These are phyloP conservation scores for Lateolabrax maculatus DNA, from an alignment of 2,797 vertebrate genomes.

Conservation along the genomic window DNA sequence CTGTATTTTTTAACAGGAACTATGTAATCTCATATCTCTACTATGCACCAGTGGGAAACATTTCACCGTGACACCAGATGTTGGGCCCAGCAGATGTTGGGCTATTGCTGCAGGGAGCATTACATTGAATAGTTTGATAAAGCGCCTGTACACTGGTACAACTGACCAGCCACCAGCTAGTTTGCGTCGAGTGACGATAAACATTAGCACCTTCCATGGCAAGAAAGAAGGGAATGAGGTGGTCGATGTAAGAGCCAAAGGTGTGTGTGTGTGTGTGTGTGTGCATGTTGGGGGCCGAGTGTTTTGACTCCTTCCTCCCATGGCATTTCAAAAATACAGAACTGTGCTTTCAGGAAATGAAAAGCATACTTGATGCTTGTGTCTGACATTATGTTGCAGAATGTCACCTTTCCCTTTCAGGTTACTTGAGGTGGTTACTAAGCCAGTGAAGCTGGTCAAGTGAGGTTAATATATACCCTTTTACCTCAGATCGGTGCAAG, in stretches of 20 bases:
- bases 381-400: constrained; percentile 19
- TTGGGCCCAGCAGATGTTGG: constrained; percentile 44
- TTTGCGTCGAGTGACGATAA: constrained; percentile 43
- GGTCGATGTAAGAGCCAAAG: constrained; percentile 2
- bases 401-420: constrained; percentile 37
- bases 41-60: constrained; percentile 37
- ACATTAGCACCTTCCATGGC: constrained; percentile 29
- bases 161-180: constrained; percentile 4
- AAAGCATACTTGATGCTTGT: constrained; percentile 1
- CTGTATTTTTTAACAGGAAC: constrained; percentile 42
- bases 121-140: constrained; percentile 27
- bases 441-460: constrained; percentile 28
- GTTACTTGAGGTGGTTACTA: constrained; percentile 23
- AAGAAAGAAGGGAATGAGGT: constrained; percentile 27
- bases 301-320: constrained; percentile 35
- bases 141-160: not conserved
- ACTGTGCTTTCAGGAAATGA: constrained; percentile 34
- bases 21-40: constrained; percentile 54
- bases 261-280: constrained; percentile 9
- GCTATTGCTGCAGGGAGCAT: constrained; percentile 3
- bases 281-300: not conserved
- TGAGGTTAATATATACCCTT: constrained; percentile 39
- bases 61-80: constrained; percentile 44
- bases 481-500: constrained; percentile 17
- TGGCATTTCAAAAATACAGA: constrained; percentile 27